Conservation (phyloP, 2,888 invertebrate genomes). For the Beris morrisii region DNA sequence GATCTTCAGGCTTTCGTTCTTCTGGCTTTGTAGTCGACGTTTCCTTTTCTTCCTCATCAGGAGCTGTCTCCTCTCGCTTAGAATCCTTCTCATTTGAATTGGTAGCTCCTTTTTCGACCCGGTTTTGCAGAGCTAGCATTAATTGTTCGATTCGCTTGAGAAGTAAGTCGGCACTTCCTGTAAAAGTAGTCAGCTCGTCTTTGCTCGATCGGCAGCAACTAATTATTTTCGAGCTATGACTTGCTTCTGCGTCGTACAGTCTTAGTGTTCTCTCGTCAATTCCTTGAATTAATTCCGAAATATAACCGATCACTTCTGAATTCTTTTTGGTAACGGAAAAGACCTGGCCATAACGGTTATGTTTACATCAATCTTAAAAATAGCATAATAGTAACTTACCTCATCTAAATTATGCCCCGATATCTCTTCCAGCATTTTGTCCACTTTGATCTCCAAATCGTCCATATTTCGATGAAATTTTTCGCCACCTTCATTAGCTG, state of each 20-base stretch:
- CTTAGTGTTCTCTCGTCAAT: slow-evolving; percentile 49
- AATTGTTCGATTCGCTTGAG: slow-evolving; percentile 49
- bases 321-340: slow-evolving; percentile 31
- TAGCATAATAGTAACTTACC: slow-evolving; percentile 12
- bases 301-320: slow-evolving; percentile 46
- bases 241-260: slow-evolving; percentile 43
- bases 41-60: too few relatives aligned
- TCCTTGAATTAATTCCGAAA: slow-evolving; percentile 46
- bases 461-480: slow-evolving; percentile 11
- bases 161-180: slow-evolving; percentile 49
- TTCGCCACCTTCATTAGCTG: slow-evolving; percentile 3
- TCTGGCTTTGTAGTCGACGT: too few relatives aligned
- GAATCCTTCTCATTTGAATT: not conserved
- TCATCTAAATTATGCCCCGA: slow-evolving; percentile 5
- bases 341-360: slow-evolving; percentile 2
- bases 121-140: slow-evolving; percentile 44
- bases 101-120: slow-evolving; percentile 37
- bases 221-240: slow-evolving; percentile 43
- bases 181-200: slow-evolving; percentile 49
- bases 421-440: slow-evolving; percentile 9
- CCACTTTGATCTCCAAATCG: slow-evolving; percentile 13
- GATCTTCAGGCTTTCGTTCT: not conserved
- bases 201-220: slow-evolving; percentile 47
- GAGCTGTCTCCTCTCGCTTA: too few relatives aligned
- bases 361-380: not conserved